A percentile compares a stretch with the other conserved stretches of the same genome.
These are phyloP conservation scores for Drepana arcuata DNA, from an alignment of 1,140 invertebrate species.

Conservation along the genomic window DNA sequence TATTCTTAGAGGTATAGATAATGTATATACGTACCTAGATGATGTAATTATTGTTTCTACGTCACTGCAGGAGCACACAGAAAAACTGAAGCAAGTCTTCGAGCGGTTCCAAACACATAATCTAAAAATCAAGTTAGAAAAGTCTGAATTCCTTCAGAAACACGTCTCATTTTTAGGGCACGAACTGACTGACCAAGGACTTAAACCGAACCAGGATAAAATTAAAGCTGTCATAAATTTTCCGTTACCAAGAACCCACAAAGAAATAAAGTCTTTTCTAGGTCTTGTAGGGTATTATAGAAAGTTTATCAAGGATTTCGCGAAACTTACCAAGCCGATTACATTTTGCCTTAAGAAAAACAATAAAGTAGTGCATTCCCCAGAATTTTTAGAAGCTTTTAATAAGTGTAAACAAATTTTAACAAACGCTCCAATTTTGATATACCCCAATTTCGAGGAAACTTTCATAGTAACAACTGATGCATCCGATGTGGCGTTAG, in stretches of 20 bases:
- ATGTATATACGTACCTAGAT: slow-evolving; percentile 13
- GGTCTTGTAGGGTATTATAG: background rate
- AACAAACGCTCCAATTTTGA: background rate
- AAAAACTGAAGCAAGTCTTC: slow-evolving; percentile 9
- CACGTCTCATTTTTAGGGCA: background rate
- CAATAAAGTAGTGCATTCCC: background rate
- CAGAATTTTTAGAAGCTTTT: background rate
- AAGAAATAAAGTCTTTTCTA: background rate
- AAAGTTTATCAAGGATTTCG: background rate
- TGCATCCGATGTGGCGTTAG: background rate
- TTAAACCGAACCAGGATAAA: background rate
- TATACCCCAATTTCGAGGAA: background rate
- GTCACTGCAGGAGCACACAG: slow-evolving; percentile 11
- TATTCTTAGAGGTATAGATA: background rate
- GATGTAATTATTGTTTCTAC: slow-evolving; percentile 16
- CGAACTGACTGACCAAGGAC: background rate
- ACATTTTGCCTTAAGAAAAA: background rate
- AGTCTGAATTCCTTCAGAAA: background rate
- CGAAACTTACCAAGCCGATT: background rate
- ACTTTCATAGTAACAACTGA: background rate
- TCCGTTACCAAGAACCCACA: background rate
- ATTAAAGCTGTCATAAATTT: background rate
- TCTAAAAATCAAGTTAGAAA: background rate
- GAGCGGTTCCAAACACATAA: slow-evolving; percentile 2
- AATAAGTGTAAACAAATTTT: background rate